Evolutionary conservation across 2,113 vertebrate species (phyloP).

Genomic region (Acanthisitta chloris): DNA sequence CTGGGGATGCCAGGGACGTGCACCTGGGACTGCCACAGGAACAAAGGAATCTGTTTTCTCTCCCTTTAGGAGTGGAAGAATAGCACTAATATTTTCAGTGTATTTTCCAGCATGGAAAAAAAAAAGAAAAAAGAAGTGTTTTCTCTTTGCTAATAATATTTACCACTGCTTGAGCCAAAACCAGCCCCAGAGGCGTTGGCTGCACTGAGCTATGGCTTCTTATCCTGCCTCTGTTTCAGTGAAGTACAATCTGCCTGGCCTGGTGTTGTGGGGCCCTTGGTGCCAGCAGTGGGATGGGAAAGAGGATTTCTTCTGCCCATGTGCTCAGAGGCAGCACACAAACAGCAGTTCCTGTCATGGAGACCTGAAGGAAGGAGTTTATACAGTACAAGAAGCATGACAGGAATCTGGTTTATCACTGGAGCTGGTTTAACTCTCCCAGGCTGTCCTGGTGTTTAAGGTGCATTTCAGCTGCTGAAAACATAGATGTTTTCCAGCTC

Average conservation of each 20-base stretch:
- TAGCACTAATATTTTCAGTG: background rate
- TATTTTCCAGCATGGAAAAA: background rate
- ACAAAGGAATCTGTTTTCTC: background rate
- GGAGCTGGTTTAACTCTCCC: background rate
- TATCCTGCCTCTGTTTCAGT: background rate
- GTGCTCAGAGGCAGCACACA: background rate
- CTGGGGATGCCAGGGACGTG: background rate
- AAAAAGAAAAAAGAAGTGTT: background rate
- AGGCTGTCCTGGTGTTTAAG: background rate
- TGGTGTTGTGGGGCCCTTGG: rapidly evolving
- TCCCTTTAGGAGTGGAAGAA: background rate
- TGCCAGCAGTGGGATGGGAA: background rate
- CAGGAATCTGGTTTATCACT: background rate
- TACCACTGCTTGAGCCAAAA: background rate
- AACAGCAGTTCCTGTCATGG: background rate
- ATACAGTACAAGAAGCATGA: rapidly evolving
- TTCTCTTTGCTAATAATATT: background rate
- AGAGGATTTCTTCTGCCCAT: rapidly evolving
- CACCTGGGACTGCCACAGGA: background rate
- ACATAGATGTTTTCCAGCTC: background rate
- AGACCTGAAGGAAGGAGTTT: background rate
- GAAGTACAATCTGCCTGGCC: background rate
- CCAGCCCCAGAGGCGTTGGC: background rate
- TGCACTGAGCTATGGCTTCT: background rate
- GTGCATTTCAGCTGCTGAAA: background rate